Conservation (phyloP, 1,140 invertebrate species). For the Steinernema feltiae region DNA sequence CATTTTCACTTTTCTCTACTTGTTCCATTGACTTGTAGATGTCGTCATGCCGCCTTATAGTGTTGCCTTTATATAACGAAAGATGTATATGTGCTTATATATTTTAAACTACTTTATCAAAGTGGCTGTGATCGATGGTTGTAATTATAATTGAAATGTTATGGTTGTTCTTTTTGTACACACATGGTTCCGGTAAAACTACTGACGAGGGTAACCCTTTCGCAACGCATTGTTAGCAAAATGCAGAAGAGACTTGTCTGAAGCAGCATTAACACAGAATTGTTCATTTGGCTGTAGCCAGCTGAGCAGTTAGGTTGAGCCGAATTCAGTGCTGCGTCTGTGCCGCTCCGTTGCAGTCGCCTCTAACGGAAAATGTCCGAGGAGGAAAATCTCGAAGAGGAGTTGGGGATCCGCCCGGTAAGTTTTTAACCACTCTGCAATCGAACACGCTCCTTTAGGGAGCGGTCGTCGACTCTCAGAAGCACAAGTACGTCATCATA, state of each 20-base stretch:
- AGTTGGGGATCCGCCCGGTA: constrained; percentile 5
- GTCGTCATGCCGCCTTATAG: constrained; percentile 62
- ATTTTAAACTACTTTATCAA: constrained; percentile 71
- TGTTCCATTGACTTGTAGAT: constrained; percentile 70
- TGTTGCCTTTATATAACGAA: constrained; percentile 58
- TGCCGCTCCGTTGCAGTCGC: not conserved
- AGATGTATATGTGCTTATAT: not conserved
- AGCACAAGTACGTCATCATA: constrained; percentile 13
- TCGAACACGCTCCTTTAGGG: not conserved
- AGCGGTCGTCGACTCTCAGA: constrained; percentile 9
- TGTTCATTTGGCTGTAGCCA: not conserved
- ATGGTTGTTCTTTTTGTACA: not conserved
- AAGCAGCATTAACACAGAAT: not conserved
- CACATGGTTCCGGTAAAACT: not conserved
- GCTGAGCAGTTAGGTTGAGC: not conserved
- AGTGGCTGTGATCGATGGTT: constrained; percentile 69
- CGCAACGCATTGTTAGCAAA: not conserved
- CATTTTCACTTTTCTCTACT: constrained; percentile 60
- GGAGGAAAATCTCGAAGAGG: constrained; percentile 5
- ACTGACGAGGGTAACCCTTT: not conserved
- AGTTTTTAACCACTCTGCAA: not conserved
- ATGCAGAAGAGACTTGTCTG: not conserved
- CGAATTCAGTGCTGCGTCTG: not conserved
- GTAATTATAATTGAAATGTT: no score
- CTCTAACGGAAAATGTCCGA: constrained; percentile 5